Percentiles rank a stretch among this genome's conserved stretches.
Evolutionary conservation across 2,888 invertebrate species (phyloP).

Genomic region (Melanophora roralis): DNA sequence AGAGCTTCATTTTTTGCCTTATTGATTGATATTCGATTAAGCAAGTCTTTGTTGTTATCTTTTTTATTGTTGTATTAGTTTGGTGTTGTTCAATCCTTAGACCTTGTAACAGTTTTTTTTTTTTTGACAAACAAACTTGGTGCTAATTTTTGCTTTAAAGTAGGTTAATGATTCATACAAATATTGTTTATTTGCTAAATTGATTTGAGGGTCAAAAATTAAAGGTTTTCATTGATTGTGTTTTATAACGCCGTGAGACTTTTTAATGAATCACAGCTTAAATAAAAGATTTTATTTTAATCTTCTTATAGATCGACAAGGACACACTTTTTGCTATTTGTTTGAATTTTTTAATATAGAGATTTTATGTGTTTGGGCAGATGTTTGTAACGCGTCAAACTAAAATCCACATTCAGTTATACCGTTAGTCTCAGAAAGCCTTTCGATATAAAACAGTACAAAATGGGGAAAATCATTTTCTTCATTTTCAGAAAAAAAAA

Average conservation of each 20-base stretch:
- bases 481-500: too few species aligned
- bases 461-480: too few species aligned
- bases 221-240: not conserved
- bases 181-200: not conserved
- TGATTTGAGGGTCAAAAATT: not conserved
- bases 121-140: not conserved
- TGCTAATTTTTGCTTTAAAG: slow-evolving; percentile 47
- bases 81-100: slow-evolving; percentile 8
- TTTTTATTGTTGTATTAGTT: not conserved
- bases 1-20: not conserved
- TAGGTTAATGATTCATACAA: not conserved
- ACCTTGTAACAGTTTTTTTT: slow-evolving; percentile 29
- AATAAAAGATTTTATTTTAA: not conserved
- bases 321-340: too few species aligned
- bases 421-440: not conserved
- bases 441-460: too few species aligned
- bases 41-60: not conserved
- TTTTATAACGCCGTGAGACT: not conserved
- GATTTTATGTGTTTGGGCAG: too few species aligned
- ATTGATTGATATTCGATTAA: not conserved
- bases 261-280: not conserved
- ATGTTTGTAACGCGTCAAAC: too few species aligned
- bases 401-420: too few species aligned
- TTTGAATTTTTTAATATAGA: too few species aligned
- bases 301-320: too few species aligned